Base-by-base conservation (phyloP, 2,888 invertebrate species). In the Caenorhabditis wallacei region DNA sequence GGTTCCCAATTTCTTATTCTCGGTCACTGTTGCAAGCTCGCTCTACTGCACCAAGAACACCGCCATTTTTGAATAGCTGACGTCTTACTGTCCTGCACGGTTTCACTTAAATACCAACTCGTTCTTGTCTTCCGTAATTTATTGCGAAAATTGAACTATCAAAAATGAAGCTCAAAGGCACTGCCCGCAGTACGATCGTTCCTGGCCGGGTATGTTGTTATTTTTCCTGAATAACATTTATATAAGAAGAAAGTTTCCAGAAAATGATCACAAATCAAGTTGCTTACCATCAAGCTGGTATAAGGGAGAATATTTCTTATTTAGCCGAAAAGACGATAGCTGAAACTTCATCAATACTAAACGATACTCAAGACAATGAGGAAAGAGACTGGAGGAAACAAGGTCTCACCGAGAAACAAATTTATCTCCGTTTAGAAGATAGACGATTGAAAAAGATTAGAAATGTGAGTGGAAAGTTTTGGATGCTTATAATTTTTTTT, bases 321-420 rank as follows among this genome's bases (percentile, higher is more conserved):
- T 35, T 68, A 26, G 56, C 56, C 8, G 68, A 75, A 46, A 51
- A 48, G 18, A 59, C 68, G 1, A 35, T 68, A 18, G 7, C 53
- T 18, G 59, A 66, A 13, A 48, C 57, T 10, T 48, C 66, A n/a
- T 26, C 72, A 2, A 18, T 54, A 3, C 18, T 69, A 24, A 43
- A 78, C 22, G 53, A 40, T 13, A 69, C 61, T 5, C 13, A 7
- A 5, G 46, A 46, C 8, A 3, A 40, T 1, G 69, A 78, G 11
- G 78, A 69, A 30, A 35, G 63, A 54, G 40, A 30, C 16, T 78
- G 61, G 69, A 68, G 16, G 20, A 53, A 56, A 46, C 22, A 78
- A 46, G 78, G 78, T 0, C 11, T 69, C 1, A 22, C 54, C 13
- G 69, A 78, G 1, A 46, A 22, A 2, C 35, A 78, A 16, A 78